Base-by-base conservation (phyloP, 2,797 vertebrate species). In the Phalanger gymnotis region DNA sequence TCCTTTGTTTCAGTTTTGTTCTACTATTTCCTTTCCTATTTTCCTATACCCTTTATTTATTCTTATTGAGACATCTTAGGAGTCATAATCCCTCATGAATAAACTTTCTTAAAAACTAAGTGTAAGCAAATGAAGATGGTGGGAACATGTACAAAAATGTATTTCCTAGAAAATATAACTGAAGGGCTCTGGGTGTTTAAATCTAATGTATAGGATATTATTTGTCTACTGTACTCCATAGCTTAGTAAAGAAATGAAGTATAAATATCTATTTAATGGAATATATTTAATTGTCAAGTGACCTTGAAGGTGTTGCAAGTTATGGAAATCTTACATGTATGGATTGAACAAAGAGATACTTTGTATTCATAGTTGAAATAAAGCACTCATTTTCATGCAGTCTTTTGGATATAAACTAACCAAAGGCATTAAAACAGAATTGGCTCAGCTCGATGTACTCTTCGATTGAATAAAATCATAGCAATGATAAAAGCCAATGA, bases 401-500 rank as follows among this genome's bases (percentile, higher is more conserved):
- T 73, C 25, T 47, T 90, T 93, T 53, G 10, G 30, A 22, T n/a
- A 66, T 55, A 56, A 95, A 30, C 53, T 66, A 27, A 93, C 61
- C 5, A 90, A 31, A 22, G 27, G 34, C 28, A 66, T n/a, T 31
- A 51, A 56, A 95, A 40, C 28, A 54, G 31, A 93, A 93, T 93
- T 73, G 92, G 53, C 54, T 30, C 54, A 52, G 12, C 51, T 52
- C 34, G 34, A 47, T 11, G 0, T 30, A n/a, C 30, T 34, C 16
- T 92, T 94, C 89, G 94, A 34, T 30, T 40, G 54, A 92, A 92
- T 61, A 92, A 90, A 81, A 54, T 14, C 53, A 30, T 40, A 52
- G 57, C 16, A 30, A 31, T 51, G 89, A 66, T 92, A 95, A 92
- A 90, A 81, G 5, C 16, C 53, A 90, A 61, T 92, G 40, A 92